Evolutionary conservation across 2,888 invertebrate genomes (phyloP).

Genomic region (Diarsia mendica): DNA sequence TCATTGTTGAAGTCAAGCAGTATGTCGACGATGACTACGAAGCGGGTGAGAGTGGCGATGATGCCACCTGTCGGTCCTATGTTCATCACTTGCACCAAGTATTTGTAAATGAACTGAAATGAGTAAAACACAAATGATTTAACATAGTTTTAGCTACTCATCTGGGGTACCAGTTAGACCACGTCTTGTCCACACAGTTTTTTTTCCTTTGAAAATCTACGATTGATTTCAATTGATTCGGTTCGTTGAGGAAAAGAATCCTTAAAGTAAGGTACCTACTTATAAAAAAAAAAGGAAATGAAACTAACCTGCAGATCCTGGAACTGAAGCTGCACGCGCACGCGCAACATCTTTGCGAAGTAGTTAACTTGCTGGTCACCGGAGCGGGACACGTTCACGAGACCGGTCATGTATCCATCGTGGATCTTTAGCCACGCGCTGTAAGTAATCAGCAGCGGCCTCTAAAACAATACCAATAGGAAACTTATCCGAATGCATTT

Average conservation of each 20-base stretch:
- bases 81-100: slow-evolving; percentile 87
- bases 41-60: slow-evolving; percentile 82
- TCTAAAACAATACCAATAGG: slow-evolving; percentile 72
- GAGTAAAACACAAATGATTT: slow-evolving; percentile 58
- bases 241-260: background rate
- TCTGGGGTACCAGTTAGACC: background rate
- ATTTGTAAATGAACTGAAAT: slow-evolving; percentile 88
- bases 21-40: slow-evolving; percentile 80
- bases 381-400: slow-evolving; percentile 84
- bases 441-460: slow-evolving; percentile 84
- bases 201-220: background rate
- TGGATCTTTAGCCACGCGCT: slow-evolving; percentile 87
- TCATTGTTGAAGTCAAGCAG: slow-evolving; percentile 88
- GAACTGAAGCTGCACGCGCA: slow-evolving; percentile 83
- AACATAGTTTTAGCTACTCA: background rate
- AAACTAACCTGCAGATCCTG: slow-evolving; percentile 78
- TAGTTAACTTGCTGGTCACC: slow-evolving; percentile 86
- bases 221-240: background rate
- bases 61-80: slow-evolving; percentile 89
- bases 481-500: background rate
- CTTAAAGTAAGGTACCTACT: background rate
- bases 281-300: background rate
- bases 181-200: background rate
- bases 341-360: slow-evolving; percentile 86
- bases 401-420: slow-evolving; percentile 86